Evolutionary conservation across 2,797 vertebrate species (phyloP).

Genomic region (Nasua narica): DNA sequence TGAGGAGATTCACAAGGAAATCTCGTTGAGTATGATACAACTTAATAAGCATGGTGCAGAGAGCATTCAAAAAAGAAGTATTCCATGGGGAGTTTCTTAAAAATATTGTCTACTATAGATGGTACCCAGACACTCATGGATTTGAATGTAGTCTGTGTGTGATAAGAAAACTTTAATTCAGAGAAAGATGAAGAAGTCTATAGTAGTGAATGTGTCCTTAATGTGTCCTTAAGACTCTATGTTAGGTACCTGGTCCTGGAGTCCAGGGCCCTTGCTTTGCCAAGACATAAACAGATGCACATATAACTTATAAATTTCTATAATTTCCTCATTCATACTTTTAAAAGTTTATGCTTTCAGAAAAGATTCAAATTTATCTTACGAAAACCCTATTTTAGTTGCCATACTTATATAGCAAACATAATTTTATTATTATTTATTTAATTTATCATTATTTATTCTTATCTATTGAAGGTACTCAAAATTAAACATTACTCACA

Average conservation of each 20-base stretch:
- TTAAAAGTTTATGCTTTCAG: neutral
- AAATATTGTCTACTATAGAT: constrained; percentile 11
- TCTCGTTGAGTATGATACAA: constrained; percentile 59
- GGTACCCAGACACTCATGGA: constrained; percentile 29
- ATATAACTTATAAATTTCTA: neutral
- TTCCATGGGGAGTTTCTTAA: constrained; percentile 17
- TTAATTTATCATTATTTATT: constrained; percentile 1
- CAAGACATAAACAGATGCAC: neutral
- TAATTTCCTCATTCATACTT: neutral
- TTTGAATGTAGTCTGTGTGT: constrained; percentile 50
- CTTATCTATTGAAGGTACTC: neutral
- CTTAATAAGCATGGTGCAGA: constrained; percentile 46
- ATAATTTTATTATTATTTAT: neutral
- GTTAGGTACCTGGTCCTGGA: neutral
- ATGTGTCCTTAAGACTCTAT: neutral
- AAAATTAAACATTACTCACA: neutral
- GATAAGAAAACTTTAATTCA: constrained; percentile 63
- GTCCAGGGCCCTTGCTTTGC: neutral
- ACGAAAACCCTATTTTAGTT: neutral
- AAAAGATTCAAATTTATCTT: neutral
- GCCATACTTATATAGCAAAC: neutral
- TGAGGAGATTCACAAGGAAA: constrained; percentile 53
- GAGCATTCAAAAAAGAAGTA: constrained; percentile 36
- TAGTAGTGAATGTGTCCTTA: neutral
- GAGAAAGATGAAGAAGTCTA: neutral